phyloP scores from a whole-genome alignment of 64 coral and sea anemone species.

The Trachythela sp. region DNA sequence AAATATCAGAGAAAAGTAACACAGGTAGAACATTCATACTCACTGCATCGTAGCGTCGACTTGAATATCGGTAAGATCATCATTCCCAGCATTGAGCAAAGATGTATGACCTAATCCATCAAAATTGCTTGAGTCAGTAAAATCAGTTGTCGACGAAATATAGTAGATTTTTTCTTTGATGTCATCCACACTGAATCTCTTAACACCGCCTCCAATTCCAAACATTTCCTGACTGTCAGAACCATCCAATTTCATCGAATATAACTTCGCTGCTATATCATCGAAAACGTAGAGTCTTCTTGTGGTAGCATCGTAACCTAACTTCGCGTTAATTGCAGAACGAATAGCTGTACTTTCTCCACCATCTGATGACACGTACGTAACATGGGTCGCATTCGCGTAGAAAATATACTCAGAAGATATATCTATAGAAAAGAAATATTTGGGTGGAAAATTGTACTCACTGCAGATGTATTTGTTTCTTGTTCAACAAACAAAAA shows the following conservation, averaged over 20 bases:
- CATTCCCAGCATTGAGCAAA: not conserved
- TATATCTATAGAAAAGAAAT: not conserved
- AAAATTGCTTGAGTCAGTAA: not conserved
- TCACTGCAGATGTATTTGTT: not conserved
- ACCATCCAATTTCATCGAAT: not conserved
- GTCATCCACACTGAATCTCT: not conserved
- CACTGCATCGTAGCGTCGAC: not conserved
- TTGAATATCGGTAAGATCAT: not conserved
- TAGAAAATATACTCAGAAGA: not conserved
- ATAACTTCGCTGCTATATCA: not conserved
- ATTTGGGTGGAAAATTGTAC: not conserved
- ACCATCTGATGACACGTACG: not conserved
- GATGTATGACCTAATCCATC: not conserved
- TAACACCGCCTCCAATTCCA: not conserved
- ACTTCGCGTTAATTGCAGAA: not conserved
- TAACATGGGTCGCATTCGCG: not conserved
- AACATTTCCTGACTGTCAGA: not conserved
- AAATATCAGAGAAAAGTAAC: too few species aligned
- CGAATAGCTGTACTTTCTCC: not conserved
- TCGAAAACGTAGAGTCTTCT: not conserved
- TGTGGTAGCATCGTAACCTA: not conserved
- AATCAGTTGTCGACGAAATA: not conserved
- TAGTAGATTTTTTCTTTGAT: not conserved
- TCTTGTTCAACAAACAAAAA: too few species aligned
- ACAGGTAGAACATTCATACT: too few species aligned